phyloP scores from a whole-genome alignment of 2,113 vertebrate species.

The Daboia siamensis region DNA sequence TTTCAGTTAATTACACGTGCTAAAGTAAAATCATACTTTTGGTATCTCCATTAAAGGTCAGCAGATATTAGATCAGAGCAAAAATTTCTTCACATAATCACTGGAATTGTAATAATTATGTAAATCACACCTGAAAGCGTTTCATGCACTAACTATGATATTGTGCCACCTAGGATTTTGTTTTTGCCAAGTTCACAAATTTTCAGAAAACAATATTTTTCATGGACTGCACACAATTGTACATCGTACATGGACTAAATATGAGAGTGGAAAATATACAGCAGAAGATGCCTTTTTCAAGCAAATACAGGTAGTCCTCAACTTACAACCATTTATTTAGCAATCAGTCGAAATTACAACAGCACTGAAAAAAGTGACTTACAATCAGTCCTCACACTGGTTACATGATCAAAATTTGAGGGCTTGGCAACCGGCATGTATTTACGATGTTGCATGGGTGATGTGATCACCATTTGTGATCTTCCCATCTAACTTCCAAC shows the following conservation, averaged over 20 bases:
- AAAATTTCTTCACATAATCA: neutral
- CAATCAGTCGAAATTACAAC: neutral
- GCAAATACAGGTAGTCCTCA: neutral
- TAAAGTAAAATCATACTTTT: neutral
- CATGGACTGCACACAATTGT: neutral
- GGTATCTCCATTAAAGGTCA: neutral
- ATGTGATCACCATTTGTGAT: too few relatives aligned
- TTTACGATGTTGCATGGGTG: too few relatives aligned
- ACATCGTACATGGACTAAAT: neutral
- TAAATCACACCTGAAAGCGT: neutral
- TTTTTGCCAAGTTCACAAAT: neutral
- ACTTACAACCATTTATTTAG: neutral
- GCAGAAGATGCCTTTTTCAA: neutral
- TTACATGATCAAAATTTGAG: neutral
- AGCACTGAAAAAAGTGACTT: neutral
- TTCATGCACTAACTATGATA: too few relatives aligned
- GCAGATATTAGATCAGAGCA: neutral
- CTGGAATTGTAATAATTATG: neutral
- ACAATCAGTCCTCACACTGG: neutral
- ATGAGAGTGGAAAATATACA: neutral
- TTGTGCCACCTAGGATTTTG: neutral
- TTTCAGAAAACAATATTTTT: neutral
- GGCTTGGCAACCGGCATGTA: neutral
- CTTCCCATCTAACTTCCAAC: too few relatives aligned
- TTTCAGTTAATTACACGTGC: neutral